These are phyloP conservation scores for Aramus guarauna DNA, from an alignment of 2,113 vertebrate genomes.

Conservation along the genomic window DNA sequence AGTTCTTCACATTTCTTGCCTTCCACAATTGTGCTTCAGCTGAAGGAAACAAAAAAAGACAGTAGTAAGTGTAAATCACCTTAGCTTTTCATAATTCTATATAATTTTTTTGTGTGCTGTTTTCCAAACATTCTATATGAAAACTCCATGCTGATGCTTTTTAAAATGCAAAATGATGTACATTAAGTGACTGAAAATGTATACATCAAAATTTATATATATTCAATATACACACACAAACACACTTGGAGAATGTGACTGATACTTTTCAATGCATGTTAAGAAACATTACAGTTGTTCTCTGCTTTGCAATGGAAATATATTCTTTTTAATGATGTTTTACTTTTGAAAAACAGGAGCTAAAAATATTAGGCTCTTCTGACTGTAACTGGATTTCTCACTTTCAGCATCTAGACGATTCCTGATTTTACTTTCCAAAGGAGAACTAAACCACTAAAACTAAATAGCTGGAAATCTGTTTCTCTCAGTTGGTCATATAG, in stretches of 20 bases:
- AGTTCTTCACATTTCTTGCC: neutral
- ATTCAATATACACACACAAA: neutral
- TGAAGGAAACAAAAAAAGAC: neutral
- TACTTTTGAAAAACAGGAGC: neutral
- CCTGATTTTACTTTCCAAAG: neutral
- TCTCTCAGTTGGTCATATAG: neutral
- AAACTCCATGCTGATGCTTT: neutral
- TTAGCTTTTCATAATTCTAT: neutral
- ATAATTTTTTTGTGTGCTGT: neutral
- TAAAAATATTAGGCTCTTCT: neutral
- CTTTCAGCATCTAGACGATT: neutral
- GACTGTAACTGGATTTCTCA: neutral
- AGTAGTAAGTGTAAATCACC: neutral
- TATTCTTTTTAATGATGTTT: neutral
- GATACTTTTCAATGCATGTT: constrained; percentile 36
- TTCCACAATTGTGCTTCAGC: neutral
- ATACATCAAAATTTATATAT: constrained; percentile 22
- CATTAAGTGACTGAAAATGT: constrained; percentile 56
- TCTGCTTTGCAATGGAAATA: neutral
- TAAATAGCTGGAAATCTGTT: neutral
- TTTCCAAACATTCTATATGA: constrained; percentile 28
- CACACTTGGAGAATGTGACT: constrained; percentile 37
- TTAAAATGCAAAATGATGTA: constrained; percentile 19
- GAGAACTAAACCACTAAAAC: neutral
- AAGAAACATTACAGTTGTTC: constrained; percentile 35